A percentile compares a stretch with the other conserved stretches of the same genome.
These are phyloP conservation scores for Elysia crispata DNA, from an alignment of 2,888 invertebrate species.

Conservation along the genomic window DNA sequence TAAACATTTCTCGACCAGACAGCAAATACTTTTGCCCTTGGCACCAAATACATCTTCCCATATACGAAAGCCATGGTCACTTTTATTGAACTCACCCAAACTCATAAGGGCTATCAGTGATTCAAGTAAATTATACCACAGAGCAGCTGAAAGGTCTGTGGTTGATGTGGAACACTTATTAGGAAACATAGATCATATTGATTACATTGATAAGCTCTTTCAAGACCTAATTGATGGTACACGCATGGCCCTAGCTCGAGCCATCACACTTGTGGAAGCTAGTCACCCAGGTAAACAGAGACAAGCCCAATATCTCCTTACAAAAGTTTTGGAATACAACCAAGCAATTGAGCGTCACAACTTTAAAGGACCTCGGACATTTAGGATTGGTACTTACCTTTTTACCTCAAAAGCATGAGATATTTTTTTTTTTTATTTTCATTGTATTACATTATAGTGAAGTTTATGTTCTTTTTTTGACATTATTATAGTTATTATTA, in stretches of 20 bases:
- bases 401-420: background rate
- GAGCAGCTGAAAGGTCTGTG: constrained; percentile 9
- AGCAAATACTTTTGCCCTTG: too few species aligned
- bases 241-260: constrained; percentile 77
- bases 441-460: too few species aligned
- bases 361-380: constrained; percentile 62
- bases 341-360: constrained; percentile 56
- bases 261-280: constrained; percentile 80
- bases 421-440: background rate
- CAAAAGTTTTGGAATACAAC: constrained; percentile 69
- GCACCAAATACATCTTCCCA: too few species aligned
- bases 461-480: too few species aligned
- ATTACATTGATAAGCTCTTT: constrained; percentile 59
- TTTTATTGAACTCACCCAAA: too few species aligned
- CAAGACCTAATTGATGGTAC: constrained; percentile 68
- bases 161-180: constrained; percentile 36
- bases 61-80: too few species aligned
- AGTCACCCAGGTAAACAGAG: constrained; percentile 76
- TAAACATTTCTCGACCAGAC: too few species aligned
- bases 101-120: too few species aligned
- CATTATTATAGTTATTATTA: too few species aligned
- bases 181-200: constrained; percentile 34
- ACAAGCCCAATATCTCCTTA: constrained; percentile 76
- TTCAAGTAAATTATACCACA: background rate
- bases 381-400: constrained; percentile 75